A percentile compares a stretch with the other conserved stretches of the same genome.
Evolutionary conservation across 2,113 vertebrate species (phyloP).

Genomic region (Cervus canadensis): DNA sequence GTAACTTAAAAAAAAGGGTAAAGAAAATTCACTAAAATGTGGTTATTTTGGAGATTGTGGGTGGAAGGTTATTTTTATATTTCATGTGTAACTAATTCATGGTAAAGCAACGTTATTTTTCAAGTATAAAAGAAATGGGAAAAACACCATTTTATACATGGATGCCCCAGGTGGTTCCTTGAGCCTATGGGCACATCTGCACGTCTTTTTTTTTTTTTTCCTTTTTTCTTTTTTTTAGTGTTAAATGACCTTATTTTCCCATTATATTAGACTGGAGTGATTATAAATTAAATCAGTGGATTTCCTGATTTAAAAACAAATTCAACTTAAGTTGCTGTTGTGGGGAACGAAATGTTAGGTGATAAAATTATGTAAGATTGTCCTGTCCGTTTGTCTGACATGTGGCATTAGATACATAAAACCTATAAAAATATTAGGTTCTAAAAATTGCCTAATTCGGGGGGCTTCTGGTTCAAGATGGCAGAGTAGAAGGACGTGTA

Average conservation of each 20-base stretch:
- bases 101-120: neutral
- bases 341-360: neutral
- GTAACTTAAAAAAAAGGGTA: neutral
- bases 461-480: neutral
- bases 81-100: neutral
- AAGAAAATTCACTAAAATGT: neutral
- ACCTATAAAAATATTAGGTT: neutral
- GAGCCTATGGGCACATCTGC: no score
- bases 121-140: neutral
- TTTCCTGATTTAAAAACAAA: neutral
- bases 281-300: neutral
- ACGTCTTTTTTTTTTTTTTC: neutral
- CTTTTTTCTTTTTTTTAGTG: neutral
- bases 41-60: neutral
- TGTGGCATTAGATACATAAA: neutral
- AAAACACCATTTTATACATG: neutral
- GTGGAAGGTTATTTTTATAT: neutral
- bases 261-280: neutral
- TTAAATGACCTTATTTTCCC: neutral
- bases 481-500: neutral
- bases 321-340: no score
- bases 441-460: neutral
- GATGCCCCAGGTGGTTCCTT: fast-evolving
- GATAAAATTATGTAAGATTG: neutral
- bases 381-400: no score